phyloP scores from a whole-genome alignment of 1,140 invertebrate genomes.

The Drosophila melanogaster region Release_6_plus_ISO1_MT NT_037436.4:15112001-15112500 shows the following conservation, averaged over 20 bases:
- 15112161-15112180: slow-evolving; percentile 95
- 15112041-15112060: slow-evolving; percentile 93
- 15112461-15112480: slow-evolving; percentile 90
- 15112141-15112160: slow-evolving; percentile 99
- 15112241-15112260: slow-evolving; percentile 97
- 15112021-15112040: slow-evolving; percentile 98
- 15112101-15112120: slow-evolving; percentile 98
- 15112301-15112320: slow-evolving; percentile 95
- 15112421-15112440: slow-evolving; percentile 97
- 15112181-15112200: slow-evolving; percentile 88
- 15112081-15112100: slow-evolving; percentile 90
- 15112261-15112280: slow-evolving; percentile 97
- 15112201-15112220: slow-evolving; percentile 91
- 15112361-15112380: slow-evolving; percentile 97
- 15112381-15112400: slow-evolving; percentile 99
- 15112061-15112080: slow-evolving; percentile 93
- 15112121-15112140: slow-evolving; percentile 97
- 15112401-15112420: slow-evolving; percentile 96
- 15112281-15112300: slow-evolving; percentile 91
- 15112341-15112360: slow-evolving; percentile 91
- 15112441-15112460: slow-evolving; percentile 94
- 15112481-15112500: slow-evolving; percentile 89
- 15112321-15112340: slow-evolving; percentile 91
- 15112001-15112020: slow-evolving; percentile 98
- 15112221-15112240: slow-evolving; percentile 94